phyloP scores from a whole-genome alignment of 2,888 invertebrate species.

The Syritta pipiens region DNA sequence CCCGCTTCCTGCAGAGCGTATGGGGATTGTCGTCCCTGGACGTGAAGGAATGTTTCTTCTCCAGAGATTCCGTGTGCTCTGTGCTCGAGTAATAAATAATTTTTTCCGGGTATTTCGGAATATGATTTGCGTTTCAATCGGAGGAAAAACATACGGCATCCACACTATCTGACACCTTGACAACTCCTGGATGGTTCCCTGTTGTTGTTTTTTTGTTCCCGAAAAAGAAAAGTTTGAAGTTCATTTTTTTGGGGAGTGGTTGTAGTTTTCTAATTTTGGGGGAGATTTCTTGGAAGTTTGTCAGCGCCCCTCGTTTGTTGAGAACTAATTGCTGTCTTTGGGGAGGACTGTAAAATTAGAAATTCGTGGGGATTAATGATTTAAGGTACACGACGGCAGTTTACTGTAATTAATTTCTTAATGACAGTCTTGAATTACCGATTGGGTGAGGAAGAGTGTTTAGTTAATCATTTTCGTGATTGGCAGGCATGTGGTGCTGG shows the following conservation, averaged over 20 bases:
- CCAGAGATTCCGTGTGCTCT: no score
- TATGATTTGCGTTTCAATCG: constrained; percentile 20
- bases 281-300: constrained; percentile 3
- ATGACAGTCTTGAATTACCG: background rate
- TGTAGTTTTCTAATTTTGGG: constrained; percentile 5
- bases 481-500: background rate
- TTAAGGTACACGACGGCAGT: constrained; percentile 9
- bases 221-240: no score
- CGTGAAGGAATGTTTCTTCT: constrained; percentile 11
- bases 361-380: constrained; percentile 5
- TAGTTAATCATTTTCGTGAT: constrained; percentile 1
- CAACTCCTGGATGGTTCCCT: constrained; percentile 23
- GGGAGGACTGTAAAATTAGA: background rate
- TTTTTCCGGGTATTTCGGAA: constrained; percentile 8
- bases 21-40: background rate
- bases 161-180: constrained; percentile 37
- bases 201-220: background rate
- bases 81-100: constrained; percentile 28
- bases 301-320: background rate
- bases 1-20: background rate
- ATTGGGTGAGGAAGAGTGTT: background rate
- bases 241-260: background rate
- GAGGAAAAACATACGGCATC: constrained; percentile 7
- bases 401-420: constrained; percentile 4
- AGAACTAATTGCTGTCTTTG: no score